Evolutionary conservation across 2,888 invertebrate genomes (phyloP), one percentile per base, ranked within the genome.

Genomic region (Yponomeuta evonymella): DNA sequence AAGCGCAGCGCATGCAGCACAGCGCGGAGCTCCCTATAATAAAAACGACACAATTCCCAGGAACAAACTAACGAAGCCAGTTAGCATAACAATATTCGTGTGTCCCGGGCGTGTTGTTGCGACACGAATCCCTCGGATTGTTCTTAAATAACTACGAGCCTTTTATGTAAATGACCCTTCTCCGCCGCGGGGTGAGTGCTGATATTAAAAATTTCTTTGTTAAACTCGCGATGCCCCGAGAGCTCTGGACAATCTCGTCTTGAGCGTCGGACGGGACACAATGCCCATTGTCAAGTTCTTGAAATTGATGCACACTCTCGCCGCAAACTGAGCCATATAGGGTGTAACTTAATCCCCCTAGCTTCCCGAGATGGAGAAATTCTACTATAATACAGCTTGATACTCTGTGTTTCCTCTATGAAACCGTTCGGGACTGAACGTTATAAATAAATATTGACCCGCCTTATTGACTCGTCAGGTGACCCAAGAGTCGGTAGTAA

Each of bases 21-120:
- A 58, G 15, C 10, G 51, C 51, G 12, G 6, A 58, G 51, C 51
- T 58, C 51, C 15, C 51, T 15, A 12, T 58, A 15, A 58, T 85
- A 84, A 84, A 86, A 80, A 86, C 82, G 81, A 84, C 85, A 85
- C 89, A 86, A 88, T 90, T 88, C 88, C 84, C 83, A 81, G 85
- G 86, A 88, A 90, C 89, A 86, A 89, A 87, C 89, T 91, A 91
- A 91, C 90, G 91, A 91, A 88, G 88, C 81, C 89, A 85, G 89
- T 90, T 91, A 87, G 88, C 87, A 87, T 90, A 90, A 90, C 89
- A 89, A 90, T 90, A 90, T 91, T 90, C 90, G 82, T 84, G 73
- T 73, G 81, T 80, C 77, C 77, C 79, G 76, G 76, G 78, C 81
- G 79, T 79, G 79, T 80, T 76, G 78, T 75, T 76, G 74, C 73